Evolutionary conservation across 2,888 invertebrate species (phyloP).

Genomic region (Thymelicus lineola): DNA sequence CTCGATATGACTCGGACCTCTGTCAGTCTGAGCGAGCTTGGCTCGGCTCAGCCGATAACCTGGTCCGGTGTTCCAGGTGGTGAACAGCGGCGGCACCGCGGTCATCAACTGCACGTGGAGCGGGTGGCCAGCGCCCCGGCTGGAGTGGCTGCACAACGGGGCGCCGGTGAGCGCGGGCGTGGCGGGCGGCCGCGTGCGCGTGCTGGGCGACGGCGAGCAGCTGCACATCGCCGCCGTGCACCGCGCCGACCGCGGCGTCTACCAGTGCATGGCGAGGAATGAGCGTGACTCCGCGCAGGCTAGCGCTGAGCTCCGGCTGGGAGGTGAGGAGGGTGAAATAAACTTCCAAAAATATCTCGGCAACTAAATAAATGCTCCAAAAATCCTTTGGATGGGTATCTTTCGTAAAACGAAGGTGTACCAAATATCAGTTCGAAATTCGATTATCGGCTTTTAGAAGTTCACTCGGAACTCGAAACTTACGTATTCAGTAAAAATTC

Average conservation of each 20-base stretch:
- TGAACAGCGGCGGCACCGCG: slow-evolving; percentile 94
- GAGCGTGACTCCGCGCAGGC: slow-evolving; percentile 92
- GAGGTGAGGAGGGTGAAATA: slow-evolving; percentile 89
- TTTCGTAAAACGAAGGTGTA: no score
- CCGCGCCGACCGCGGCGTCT: slow-evolving; percentile 93
- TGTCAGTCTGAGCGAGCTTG: no score
- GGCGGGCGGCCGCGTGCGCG: slow-evolving; percentile 68
- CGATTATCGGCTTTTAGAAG: no score
- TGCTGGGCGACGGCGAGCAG: slow-evolving; percentile 67
- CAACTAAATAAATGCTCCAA: no score
- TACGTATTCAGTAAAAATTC: no score
- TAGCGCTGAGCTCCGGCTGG: slow-evolving; percentile 90
- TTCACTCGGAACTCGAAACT: no score
- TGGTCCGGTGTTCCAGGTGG: slow-evolving; percentile 78
- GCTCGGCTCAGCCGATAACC: background rate
- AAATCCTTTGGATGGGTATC: no score
- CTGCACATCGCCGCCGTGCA: slow-evolving; percentile 85
- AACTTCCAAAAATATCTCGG: no score
- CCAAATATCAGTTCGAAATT: no score
- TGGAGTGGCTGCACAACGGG: slow-evolving; percentile 92
- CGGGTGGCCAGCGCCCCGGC: slow-evolving; percentile 89
- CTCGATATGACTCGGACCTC: no score
- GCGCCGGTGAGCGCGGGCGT: slow-evolving; percentile 83
- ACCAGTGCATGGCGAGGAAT: slow-evolving; percentile 94
- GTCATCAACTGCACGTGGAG: slow-evolving; percentile 94